phyloP scores from a whole-genome alignment of 2,113 vertebrate genomes.

The Aythya baeri region DNA sequence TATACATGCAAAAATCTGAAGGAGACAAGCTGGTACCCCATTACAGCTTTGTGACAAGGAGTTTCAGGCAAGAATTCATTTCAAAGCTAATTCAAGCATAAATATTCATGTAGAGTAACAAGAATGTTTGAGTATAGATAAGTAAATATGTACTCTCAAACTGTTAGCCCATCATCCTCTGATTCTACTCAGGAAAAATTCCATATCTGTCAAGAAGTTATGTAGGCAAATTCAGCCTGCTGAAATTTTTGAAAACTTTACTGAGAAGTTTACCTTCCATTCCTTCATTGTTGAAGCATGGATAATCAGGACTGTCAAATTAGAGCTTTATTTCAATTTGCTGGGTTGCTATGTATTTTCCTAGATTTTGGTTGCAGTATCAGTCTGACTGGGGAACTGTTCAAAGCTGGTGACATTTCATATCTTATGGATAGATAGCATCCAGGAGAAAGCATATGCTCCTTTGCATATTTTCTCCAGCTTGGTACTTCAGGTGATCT shows the following conservation, averaged over 20 bases:
- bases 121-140: slow-evolving; percentile 2
- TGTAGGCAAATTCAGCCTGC: neutral
- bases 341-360: neutral
- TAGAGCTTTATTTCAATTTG: slow-evolving; percentile 3
- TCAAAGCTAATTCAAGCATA: slow-evolving; percentile 18
- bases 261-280: neutral
- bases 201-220: neutral
- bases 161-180: neutral
- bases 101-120: slow-evolving; percentile 15
- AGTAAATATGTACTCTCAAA: neutral
- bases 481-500: neutral
- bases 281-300: neutral
- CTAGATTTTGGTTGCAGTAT: neutral
- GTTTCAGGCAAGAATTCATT: neutral
- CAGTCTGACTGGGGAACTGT: neutral
- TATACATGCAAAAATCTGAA: neutral
- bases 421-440: neutral
- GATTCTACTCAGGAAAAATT: neutral
- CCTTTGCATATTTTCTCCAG: neutral
- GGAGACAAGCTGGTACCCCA: neutral
- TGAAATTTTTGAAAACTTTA: slow-evolving; percentile 7
- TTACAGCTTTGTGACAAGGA: neutral
- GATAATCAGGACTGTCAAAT: neutral
- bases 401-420: neutral
- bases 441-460: neutral